Evolutionary conservation across 2,888 invertebrate genomes (phyloP), one percentile per base, ranked within the genome.

Genomic region (Hypolimnas misippus): DNA sequence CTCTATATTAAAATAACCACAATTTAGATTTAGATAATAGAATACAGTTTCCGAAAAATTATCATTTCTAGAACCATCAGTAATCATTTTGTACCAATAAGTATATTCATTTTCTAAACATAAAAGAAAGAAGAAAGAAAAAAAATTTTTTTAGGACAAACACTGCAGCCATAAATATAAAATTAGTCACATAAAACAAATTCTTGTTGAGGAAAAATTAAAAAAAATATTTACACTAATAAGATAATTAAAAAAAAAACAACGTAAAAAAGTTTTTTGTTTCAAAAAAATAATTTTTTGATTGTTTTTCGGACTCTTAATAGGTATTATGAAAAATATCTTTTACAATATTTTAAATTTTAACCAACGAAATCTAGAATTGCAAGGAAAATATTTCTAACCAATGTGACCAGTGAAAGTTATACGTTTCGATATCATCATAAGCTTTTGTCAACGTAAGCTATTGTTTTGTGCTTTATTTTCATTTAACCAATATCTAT

Each of bases 361-460:
- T 16, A 42, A 42, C 7, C 40, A 0, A 2, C 1, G 40, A 16
- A 17, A 40, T 7, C 40, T 16, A 40, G 16, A 16, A 40, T 40
- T 40, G 14, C 5, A 40, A 7, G 14, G 38, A 38, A 16, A 40
- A 40, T 16, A 40, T 40, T 42, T 42, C 40, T 8, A 40, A 16
- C 1, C 3, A 14, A 14, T 40, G 14, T 40, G 40, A 40, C 0
- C 14, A 40, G 4, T 40, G 16, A 0, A 40, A 1, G 40, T 14
- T 14, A 40, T 3, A 40, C 0, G 6, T 40, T 40, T 17, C 16
- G 8, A 8, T 8, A 8, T 17, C 17, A 17, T 42, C 17, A 8
- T 17, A 42, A 8, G 42, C 42, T 42, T 42, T 42, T 42, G 17
- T 42, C 8, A 42, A 8, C n/a, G n/a, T n/a, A n/a, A n/a, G n/a